Base-by-base conservation (phyloP, 37 sponge, comb jelly and placozoan species). In the Ephydatia muelleri region DNA sequence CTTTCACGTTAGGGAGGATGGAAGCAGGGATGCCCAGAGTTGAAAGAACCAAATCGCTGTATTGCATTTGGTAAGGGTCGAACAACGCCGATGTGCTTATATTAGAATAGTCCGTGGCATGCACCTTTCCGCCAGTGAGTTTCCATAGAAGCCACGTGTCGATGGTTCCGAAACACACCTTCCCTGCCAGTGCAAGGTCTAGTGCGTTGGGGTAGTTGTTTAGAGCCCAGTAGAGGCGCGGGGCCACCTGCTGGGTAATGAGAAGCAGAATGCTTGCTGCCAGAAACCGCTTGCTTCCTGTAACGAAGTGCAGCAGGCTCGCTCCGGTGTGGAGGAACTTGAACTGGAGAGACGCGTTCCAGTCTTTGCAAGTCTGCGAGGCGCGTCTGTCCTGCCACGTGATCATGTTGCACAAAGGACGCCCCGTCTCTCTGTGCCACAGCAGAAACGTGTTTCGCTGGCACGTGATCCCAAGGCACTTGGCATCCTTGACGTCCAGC, bases 131-230 rank as follows among this genome's bases (percentile, higher is more conserved):
- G 49, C 82, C 81, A 0, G 99, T 96, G 12, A 98, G 87, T 67
- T 96, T 96, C 95, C 95, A 98, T 13, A 98, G 72, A 21, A 98
- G 81, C 97, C 97, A 98, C 13, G 91, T 91, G 69, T 98, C 99
- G 9, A 96, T 73, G 21, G 94, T 95, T 9, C 99, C 99, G 77
- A 91, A 98, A 40, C 93, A 93, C 35, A 98, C 80, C 68, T 94
- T 78, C 0, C 84, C 89, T 29, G 89, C 82, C 0, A 65, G 29
- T 0, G 84, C 91, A 0, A 89, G 81, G 25, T 89, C 81, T 21
- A 75, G 65, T 0, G 90, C 95, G 5, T 91, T 81, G 31, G 82
- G 70, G 30, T 94, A 82, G 80, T 96, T 94, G 13, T 89, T 81
- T 38, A 96, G 36, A 4, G 91, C 87, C 97, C 97, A 98, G 74